Percentiles rank a stretch among this genome's conserved stretches.
Evolutionary conservation across 2,888 invertebrate genomes (phyloP).

Genomic region (Itoplectis maculator): DNA sequence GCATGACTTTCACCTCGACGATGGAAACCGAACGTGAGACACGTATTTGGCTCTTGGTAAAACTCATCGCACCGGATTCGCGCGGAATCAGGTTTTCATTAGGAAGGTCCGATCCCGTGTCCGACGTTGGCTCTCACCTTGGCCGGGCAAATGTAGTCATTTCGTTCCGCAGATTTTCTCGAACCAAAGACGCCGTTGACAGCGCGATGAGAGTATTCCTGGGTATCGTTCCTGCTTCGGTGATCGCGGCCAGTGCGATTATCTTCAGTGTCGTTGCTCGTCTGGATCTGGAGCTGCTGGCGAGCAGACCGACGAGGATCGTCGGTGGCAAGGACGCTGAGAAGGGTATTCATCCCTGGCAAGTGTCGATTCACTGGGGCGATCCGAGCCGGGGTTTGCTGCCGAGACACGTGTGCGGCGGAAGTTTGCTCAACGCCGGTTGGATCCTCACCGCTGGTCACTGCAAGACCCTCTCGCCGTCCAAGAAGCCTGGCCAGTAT

Average conservation of each 20-base stretch:
- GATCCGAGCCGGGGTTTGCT: conserved; percentile 72
- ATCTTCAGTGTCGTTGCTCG: conserved; percentile 38
- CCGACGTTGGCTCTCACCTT: conserved; percentile 56
- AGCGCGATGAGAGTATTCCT: conserved; percentile 27
- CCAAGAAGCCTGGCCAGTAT: conserved; percentile 50
- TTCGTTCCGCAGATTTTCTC: conserved; percentile 13
- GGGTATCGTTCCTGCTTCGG: conserved; percentile 29
- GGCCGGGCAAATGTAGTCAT: conserved; percentile 43
- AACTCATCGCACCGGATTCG: conserved; percentile 57
- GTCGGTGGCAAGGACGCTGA: conserved; percentile 81
- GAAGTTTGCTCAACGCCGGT: conserved; percentile 83
- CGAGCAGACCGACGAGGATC: conserved; percentile 77
- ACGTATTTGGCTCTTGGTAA: conserved; percentile 53
- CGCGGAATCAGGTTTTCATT: conserved; percentile 56
- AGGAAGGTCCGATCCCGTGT: conserved; percentile 8
- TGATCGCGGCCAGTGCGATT: background rate
- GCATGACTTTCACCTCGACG: conserved; percentile 51
- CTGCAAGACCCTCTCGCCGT: conserved; percentile 80
- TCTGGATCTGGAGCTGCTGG: conserved; percentile 68
- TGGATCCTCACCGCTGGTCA: conserved; percentile 85
- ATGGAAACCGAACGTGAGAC: conserved; percentile 9
- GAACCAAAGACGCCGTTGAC: background rate
- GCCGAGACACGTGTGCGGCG: conserved; percentile 85
- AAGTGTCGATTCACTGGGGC: conserved; percentile 84
- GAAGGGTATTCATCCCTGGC: conserved; percentile 85